These are phyloP conservation scores for Rhinolophus sinicus DNA, from an alignment of 2,113 vertebrate genomes.

Conservation along the genomic window DNA sequence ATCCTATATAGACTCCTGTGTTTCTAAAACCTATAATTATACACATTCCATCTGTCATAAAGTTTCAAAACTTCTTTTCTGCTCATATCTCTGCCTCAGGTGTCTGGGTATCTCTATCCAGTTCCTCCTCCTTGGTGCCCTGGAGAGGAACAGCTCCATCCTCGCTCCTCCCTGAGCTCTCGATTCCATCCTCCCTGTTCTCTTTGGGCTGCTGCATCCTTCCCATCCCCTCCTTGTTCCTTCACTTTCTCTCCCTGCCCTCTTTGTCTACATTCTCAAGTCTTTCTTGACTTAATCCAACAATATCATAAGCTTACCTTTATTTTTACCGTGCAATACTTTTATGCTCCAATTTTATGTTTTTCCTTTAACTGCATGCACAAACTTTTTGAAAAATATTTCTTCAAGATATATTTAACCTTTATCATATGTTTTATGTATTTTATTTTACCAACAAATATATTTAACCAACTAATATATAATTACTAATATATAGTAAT, in stretches of 20 bases:
- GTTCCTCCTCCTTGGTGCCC: background rate
- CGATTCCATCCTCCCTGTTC: too few relatives aligned
- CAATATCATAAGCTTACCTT: background rate
- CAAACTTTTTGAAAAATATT: background rate
- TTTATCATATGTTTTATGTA: too few relatives aligned
- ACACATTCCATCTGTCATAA: background rate
- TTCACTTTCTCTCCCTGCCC: background rate
- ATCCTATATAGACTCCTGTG: background rate
- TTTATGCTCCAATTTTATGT: background rate
- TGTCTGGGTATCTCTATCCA: background rate
- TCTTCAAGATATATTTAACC: background rate
- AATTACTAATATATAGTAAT: background rate
- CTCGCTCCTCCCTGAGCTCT: background rate
- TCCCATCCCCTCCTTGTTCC: rapidly evolving
- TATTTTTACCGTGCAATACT: background rate
- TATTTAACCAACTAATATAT: background rate
- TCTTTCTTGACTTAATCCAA: background rate
- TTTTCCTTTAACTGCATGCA: background rate
- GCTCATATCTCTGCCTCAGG: background rate
- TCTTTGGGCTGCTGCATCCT: rapidly evolving
- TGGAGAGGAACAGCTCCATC: background rate
- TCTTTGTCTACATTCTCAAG: background rate
- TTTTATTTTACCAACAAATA: too few relatives aligned
- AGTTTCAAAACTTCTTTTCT: background rate
- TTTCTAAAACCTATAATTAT: background rate